A percentile compares a stretch with the other conserved stretches of the same genome.
These are phyloP conservation scores for Dichetophora obliterata DNA, from an alignment of 2,888 invertebrate species.

Conservation along the genomic window DNA sequence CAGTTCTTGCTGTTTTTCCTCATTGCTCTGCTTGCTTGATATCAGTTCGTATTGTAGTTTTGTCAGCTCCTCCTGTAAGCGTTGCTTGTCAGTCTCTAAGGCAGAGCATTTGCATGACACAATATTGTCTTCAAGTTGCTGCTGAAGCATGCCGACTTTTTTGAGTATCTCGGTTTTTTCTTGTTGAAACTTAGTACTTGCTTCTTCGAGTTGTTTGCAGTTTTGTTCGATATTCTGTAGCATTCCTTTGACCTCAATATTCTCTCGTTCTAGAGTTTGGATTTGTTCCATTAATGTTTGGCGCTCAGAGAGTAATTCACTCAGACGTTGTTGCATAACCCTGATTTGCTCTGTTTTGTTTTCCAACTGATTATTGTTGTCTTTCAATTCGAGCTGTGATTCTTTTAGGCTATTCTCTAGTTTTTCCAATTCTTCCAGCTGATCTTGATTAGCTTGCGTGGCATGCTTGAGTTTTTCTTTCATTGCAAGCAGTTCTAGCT, in stretches of 20 bases:
- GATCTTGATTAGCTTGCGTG: background rate
- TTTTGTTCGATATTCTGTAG: background rate
- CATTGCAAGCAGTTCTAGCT: background rate
- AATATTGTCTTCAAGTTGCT: background rate
- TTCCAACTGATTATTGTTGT: background rate
- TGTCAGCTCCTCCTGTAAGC: background rate
- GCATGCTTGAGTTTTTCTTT: slow-evolving; percentile 5
- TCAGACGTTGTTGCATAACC: too few species aligned
- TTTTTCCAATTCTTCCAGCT: slow-evolving; percentile 14
- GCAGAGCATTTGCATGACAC: too few species aligned
- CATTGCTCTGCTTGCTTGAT: background rate
- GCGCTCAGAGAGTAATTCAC: background rate
- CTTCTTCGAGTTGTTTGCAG: background rate
- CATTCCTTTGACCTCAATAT: background rate
- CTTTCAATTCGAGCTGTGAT: background rate
- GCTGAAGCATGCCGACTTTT: background rate
- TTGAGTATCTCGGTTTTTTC: background rate
- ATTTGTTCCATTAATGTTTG: background rate
- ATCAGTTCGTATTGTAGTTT: background rate
- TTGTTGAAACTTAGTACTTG: background rate
- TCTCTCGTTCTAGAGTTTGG: background rate
- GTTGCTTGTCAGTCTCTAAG: background rate
- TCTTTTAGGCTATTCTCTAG: slow-evolving; percentile 28
- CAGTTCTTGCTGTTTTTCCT: too few species aligned
- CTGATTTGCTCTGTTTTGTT: too few species aligned